A percentile compares a stretch with the other conserved stretches of the same genome.
Conservation (phyloP, 2,888 invertebrate species). For the Pasiphila rectangulata region DNA sequence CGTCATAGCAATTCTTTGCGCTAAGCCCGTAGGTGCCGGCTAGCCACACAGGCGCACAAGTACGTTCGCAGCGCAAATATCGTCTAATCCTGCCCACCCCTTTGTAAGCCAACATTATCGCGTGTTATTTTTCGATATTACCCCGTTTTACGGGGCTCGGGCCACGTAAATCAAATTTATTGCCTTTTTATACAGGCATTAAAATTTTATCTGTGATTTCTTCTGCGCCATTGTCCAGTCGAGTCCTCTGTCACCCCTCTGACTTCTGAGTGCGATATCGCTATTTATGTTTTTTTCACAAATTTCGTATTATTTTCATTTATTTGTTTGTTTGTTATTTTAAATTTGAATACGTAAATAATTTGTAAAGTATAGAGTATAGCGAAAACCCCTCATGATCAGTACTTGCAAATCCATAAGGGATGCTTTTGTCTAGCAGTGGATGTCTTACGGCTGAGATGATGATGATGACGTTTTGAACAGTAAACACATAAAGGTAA, state of each 20-base stretch:
- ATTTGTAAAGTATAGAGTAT: too few species aligned
- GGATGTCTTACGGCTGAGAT: too few species aligned
- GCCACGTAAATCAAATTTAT: conserved; percentile 79
- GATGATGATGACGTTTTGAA: too few species aligned
- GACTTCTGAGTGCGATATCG: conserved; percentile 45
- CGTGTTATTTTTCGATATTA: conserved; percentile 78
- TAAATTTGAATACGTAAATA: too few species aligned
- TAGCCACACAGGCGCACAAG: conserved; percentile 27
- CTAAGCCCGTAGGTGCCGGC: conserved; percentile 12
- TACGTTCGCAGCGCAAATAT: conserved; percentile 51
- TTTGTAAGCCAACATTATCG: conserved; percentile 75
- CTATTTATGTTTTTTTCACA: conserved; percentile 31
- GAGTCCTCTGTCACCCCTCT: conserved; percentile 54
- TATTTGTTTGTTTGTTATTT: neutral
- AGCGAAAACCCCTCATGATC: too few species aligned
- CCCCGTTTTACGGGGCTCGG: conserved; percentile 69
- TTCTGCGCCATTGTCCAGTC: conserved; percentile 70
- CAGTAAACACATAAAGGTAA: too few species aligned
- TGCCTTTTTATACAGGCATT: conserved; percentile 78
- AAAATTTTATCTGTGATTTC: conserved; percentile 79
- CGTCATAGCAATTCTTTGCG: conserved; percentile 17
- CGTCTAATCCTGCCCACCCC: conserved; percentile 61
- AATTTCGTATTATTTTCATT: neutral
- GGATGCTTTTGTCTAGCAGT: too few species aligned
- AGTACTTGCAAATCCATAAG: too few species aligned